Evolutionary conservation across 2,888 invertebrate genomes (phyloP).

Genomic region (Onchidella celtica): DNA sequence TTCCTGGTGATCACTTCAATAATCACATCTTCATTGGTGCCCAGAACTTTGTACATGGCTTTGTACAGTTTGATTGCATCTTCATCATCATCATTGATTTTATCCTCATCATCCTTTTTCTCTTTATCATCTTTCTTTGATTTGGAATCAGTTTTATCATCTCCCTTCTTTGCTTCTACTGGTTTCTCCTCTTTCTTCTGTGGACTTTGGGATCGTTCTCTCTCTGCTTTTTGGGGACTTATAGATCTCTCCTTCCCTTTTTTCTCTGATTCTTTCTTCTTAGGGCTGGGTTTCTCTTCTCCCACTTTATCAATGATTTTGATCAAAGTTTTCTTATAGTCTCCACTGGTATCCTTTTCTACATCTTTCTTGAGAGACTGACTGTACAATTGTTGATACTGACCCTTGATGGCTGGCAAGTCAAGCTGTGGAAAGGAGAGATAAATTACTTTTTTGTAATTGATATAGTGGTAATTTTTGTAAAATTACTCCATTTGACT

Average conservation of each 20-base stretch:
- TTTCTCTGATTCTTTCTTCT: not conserved
- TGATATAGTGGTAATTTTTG: no score
- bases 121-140: slow-evolving; percentile 13
- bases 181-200: slow-evolving; percentile 53
- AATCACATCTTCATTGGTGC: slow-evolving; percentile 67
- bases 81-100: slow-evolving; percentile 52
- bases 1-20: slow-evolving; percentile 67
- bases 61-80: slow-evolving; percentile 67
- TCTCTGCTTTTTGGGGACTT: slow-evolving; percentile 56
- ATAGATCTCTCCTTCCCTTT: not conserved
- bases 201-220: slow-evolving; percentile 65
- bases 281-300: slow-evolving; percentile 9
- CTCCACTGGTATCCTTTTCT: slow-evolving; percentile 77
- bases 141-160: not conserved
- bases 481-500: no score
- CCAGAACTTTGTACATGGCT: slow-evolving; percentile 68
- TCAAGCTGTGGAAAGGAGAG: slow-evolving; percentile 76
- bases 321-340: slow-evolving; percentile 76
- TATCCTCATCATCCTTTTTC: not conserved
- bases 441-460: no score
- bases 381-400: slow-evolving; percentile 77
- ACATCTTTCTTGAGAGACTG: slow-evolving; percentile 76
- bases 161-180: not conserved
- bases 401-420: slow-evolving; percentile 78
- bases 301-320: slow-evolving; percentile 61